Conservation (phyloP, 1,140 invertebrate genomes). For the Drosophila ficusphila region DNA sequence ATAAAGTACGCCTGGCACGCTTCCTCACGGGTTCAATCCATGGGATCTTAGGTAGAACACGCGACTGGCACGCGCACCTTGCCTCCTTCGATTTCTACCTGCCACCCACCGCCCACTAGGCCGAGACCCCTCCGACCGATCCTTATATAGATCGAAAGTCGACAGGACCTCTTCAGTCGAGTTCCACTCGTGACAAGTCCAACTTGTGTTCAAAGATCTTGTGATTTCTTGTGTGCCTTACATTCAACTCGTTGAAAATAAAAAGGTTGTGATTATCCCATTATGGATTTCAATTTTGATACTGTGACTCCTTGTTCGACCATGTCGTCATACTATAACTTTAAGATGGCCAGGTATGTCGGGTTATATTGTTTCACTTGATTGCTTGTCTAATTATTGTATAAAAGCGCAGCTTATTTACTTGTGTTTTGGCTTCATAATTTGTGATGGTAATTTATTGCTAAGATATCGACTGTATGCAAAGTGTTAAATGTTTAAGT, state of each 20-base stretch:
- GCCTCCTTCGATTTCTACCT: slow-evolving; percentile 18
- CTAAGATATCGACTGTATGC: slow-evolving; percentile 20
- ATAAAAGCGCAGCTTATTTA: slow-evolving; percentile 39
- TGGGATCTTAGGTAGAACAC: slow-evolving; percentile 63
- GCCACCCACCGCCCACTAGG: slow-evolving; percentile 20
- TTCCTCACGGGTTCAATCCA: slow-evolving; percentile 55
- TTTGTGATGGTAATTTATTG: neutral
- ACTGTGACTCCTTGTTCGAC: slow-evolving; percentile 61
- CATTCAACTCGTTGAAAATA: slow-evolving; percentile 29
- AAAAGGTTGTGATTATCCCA: slow-evolving; percentile 25
- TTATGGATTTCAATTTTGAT: slow-evolving; percentile 65
- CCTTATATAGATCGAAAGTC: slow-evolving; percentile 59
- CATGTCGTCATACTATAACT: slow-evolving; percentile 68
- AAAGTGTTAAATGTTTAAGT: slow-evolving; percentile 6
- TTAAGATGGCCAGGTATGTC: slow-evolving; percentile 71
- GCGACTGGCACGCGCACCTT: slow-evolving; percentile 71
- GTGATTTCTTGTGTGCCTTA: slow-evolving; percentile 48
- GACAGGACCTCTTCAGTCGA: slow-evolving; percentile 53
- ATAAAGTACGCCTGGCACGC: slow-evolving; percentile 70
- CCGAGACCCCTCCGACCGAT: slow-evolving; percentile 7
- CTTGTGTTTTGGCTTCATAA: neutral
- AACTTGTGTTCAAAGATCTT: slow-evolving; percentile 61
- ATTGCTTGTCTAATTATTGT: slow-evolving; percentile 14
- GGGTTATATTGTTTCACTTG: neutral
- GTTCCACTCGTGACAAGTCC: slow-evolving; percentile 73